A percentile compares a stretch with the other conserved stretches of the same genome.
Conservation (phyloP, 2,888 invertebrate species). For the Drepana falcataria region DNA sequence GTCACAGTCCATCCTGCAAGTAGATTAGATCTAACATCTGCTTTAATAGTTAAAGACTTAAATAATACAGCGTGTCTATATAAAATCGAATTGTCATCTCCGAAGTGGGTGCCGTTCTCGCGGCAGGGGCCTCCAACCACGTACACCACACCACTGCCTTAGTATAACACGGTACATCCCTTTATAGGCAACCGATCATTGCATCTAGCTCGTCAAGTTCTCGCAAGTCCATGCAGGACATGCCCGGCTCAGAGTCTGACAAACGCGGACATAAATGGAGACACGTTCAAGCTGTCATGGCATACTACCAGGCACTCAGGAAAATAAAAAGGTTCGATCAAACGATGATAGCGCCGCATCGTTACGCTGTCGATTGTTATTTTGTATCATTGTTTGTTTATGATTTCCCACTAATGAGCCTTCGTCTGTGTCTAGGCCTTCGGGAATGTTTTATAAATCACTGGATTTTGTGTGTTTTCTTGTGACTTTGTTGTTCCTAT, state of each 20-base stretch:
- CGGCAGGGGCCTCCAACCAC: conserved; percentile 29
- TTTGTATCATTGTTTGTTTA: conserved; percentile 62
- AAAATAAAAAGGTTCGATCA: conserved; percentile 91
- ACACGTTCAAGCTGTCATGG: conserved; percentile 92
- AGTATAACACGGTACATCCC: conserved; percentile 64
- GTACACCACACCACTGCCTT: conserved; percentile 40
- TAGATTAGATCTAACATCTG: background rate
- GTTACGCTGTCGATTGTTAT: conserved; percentile 56
- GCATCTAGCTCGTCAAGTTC: conserved; percentile 71
- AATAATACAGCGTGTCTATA: background rate
- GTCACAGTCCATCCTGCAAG: background rate
- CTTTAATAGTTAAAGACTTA: background rate
- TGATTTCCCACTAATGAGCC: conserved; percentile 63
- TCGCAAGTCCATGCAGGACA: conserved; percentile 67
- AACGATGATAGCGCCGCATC: conserved; percentile 56
- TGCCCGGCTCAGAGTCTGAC: conserved; percentile 61
- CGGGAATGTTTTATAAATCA: conserved; percentile 66
- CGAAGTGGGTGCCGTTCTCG: conserved; percentile 35
- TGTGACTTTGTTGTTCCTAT: conserved; percentile 62
- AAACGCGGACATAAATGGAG: conserved; percentile 87
- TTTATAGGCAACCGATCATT: conserved; percentile 76
- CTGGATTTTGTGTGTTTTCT: conserved; percentile 70
- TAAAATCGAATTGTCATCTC: conserved; percentile 9
- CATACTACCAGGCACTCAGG: conserved; percentile 92
- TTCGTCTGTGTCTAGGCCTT: conserved; percentile 71